A percentile compares a stretch with the other conserved stretches of the same genome.
These are phyloP conservation scores for Solenopsis fugax DNA, from an alignment of 1,140 invertebrate genomes.

Conservation along the genomic window DNA sequence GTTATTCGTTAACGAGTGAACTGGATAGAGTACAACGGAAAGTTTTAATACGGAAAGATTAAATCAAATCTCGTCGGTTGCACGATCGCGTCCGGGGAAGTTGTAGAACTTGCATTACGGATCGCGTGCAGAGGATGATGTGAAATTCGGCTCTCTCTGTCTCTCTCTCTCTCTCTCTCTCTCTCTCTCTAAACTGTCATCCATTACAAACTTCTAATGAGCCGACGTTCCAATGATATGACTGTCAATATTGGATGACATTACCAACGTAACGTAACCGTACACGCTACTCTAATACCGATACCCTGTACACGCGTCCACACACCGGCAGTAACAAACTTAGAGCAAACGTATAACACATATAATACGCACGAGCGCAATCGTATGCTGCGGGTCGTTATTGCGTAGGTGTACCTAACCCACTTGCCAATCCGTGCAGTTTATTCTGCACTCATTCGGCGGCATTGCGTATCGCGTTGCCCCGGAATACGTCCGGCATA, in stretches of 20 bases:
- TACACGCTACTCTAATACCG: slow-evolving; percentile 11
- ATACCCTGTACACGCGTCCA: not conserved
- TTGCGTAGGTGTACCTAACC: slow-evolving; percentile 69
- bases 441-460: slow-evolving; percentile 79
- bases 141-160: not conserved
- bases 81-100: not conserved
- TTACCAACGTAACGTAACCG: slow-evolving; percentile 34
- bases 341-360: slow-evolving; percentile 58
- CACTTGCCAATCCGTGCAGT: slow-evolving; percentile 79
- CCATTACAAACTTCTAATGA: slow-evolving; percentile 62
- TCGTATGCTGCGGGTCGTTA: slow-evolving; percentile 44
- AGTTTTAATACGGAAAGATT: not conserved
- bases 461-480: slow-evolving; percentile 70
- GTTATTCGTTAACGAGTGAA: not conserved
- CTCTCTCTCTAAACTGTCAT: slow-evolving; percentile 16
- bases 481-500: slow-evolving; percentile 74
- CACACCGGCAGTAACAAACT: slow-evolving; percentile 51
- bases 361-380: slow-evolving; percentile 40
- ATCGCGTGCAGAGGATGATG: slow-evolving; percentile 13
- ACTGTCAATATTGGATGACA: slow-evolving; percentile 65
- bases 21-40: not conserved
- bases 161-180: not conserved
- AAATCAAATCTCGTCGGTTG: slow-evolving; percentile 26
- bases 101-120: slow-evolving; percentile 37
- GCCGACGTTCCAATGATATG: slow-evolving; percentile 40